phyloP scores from a whole-genome alignment of 1,140 invertebrate genomes.

The Panagrolaimus sp. region DNA sequence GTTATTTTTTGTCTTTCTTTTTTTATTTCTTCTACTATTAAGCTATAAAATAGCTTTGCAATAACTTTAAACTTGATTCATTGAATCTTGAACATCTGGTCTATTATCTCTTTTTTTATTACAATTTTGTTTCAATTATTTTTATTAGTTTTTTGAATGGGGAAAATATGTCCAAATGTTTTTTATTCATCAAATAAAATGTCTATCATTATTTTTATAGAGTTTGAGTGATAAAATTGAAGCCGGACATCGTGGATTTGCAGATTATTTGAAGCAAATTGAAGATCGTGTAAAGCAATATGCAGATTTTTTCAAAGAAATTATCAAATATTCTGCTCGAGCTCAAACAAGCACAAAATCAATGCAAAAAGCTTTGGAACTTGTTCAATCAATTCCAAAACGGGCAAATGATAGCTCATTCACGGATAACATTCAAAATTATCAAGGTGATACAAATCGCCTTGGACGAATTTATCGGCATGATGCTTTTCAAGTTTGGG shows the following conservation, averaged over 20 bases:
- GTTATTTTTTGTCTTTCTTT: too few species aligned
- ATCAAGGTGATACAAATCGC: slow-evolving; percentile 80
- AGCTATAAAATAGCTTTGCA: too few species aligned
- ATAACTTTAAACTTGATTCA: too few species aligned
- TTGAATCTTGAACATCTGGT: too few species aligned
- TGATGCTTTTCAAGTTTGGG: slow-evolving; percentile 82
- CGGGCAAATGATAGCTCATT: slow-evolving; percentile 81
- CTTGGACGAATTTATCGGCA: slow-evolving; percentile 84
- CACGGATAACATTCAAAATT: slow-evolving; percentile 84
- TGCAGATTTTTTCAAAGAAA: slow-evolving; percentile 87
- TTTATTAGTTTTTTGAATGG: not conserved
- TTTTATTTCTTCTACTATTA: too few species aligned
- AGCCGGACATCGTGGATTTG: slow-evolving; percentile 76
- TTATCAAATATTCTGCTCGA: slow-evolving; percentile 83
- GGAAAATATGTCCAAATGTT: too few species aligned
- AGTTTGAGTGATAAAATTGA: slow-evolving; percentile 75
- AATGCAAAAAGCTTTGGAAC: slow-evolving; percentile 84
- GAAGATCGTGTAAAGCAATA: slow-evolving; percentile 94
- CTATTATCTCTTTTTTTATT: not conserved
- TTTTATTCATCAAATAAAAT: slow-evolving; percentile 1
- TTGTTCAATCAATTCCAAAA: slow-evolving; percentile 86
- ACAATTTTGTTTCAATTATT: not conserved
- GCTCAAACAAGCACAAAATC: slow-evolving; percentile 81
- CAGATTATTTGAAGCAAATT: slow-evolving; percentile 83
- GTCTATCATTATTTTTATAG: slow-evolving; percentile 63